Base-by-base conservation (phyloP, 30 jellyfish, hydroid and myxozoan genomes). In the Clytia hemisphaerica region DNA sequence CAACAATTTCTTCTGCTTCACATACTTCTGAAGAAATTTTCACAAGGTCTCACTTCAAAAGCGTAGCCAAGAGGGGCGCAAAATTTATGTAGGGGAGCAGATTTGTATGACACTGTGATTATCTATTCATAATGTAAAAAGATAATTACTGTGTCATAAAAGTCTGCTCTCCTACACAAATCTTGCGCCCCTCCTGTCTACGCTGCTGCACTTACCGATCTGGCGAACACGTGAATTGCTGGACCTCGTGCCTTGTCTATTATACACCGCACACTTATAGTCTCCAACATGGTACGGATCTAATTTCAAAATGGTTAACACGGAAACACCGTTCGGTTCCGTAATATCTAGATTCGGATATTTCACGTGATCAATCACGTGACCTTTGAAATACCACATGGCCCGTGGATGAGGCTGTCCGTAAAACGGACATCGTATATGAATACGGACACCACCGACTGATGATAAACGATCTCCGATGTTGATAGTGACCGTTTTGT, bases 361-460 rank as follows among this genome's bases (percentile, higher is more conserved):
- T 37, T 70, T 29, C 28, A 50, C 35, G 35, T 61, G 59, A 58
- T 83, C 95, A 60, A 83, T 67, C 7, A 84, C 70, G 29, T 57
- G 30, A 7, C 76, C 88, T 12, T 75, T 77, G 42, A 22, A 45
- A 34, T 34, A 69, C 95, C 95, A 83, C 14, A 82, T 67, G 10
- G 83, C 84, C 45, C 92, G 72, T 29, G 95, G 95, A 73, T 67
- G 75, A 22, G 95, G 95, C 28, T n/a, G 38, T 4, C 95, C 95
- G 16, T 78, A 78, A 58, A 35, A 83, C 4, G 61, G 45, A 55
- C 95, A 83, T 47, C 63, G 46, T 46, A 83, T 27, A 36, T 16
- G 34, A 12, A 83, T 30, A 51, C 55, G 36, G 25, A 85, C 61
- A 24, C 95, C 95, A 14, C 36, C 70, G 4, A 72, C 62, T n/a